Evolutionary conservation across 2,113 vertebrate genomes (phyloP).

Genomic region (Seriola aureovittata): DNA sequence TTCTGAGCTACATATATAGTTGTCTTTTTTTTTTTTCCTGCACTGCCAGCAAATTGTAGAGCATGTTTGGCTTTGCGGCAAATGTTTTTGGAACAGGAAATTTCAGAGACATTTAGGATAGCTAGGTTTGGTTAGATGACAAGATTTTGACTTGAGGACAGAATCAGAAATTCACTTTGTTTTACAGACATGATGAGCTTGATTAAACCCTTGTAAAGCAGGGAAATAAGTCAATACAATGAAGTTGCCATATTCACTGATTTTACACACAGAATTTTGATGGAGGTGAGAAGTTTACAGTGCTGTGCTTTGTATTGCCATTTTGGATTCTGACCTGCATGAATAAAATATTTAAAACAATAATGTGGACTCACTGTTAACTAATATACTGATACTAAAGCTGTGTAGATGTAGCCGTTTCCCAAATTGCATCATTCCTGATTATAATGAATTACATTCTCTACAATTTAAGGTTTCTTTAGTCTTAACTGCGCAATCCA

Average conservation of each 20-base stretch:
- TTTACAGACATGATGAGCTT: neutral
- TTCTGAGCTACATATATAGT: neutral
- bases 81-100: neutral
- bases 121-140: neutral
- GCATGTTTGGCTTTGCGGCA: neutral
- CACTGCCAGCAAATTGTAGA: neutral
- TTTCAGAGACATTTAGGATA: neutral
- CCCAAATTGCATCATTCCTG: too few species aligned
- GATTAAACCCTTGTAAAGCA: neutral
- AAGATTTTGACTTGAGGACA: neutral
- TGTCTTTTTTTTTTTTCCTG: neutral
- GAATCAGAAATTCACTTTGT: neutral
- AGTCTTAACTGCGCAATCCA: too few species aligned
- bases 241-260: neutral
- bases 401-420: neutral
- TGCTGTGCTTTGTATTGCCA: conserved; percentile 32
- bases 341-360: conserved; percentile 54
- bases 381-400: neutral
- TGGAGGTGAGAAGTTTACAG: neutral
- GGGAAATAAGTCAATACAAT: neutral
- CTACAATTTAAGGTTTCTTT: too few species aligned
- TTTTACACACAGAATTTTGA: conserved; percentile 1
- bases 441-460: too few species aligned
- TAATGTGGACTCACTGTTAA: neutral
- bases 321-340: conserved; percentile 41